These are phyloP conservation scores for Bungarus multicinctus DNA, from an alignment of 2,113 vertebrate species.

Conservation along the genomic window DNA sequence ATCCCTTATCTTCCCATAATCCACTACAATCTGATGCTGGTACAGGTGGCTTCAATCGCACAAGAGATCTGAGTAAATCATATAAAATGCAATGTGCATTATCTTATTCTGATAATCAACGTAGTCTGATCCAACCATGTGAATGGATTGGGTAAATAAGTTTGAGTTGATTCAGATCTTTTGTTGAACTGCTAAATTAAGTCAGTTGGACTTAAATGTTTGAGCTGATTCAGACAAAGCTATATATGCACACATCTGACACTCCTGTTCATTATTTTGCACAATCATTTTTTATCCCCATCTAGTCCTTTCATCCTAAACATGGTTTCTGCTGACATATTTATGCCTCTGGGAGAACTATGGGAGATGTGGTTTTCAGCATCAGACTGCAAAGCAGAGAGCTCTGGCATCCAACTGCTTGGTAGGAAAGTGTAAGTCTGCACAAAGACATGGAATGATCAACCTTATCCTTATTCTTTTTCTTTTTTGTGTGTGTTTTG, in stretches of 20 bases:
- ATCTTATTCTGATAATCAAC: no score
- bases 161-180: background rate
- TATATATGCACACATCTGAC: background rate
- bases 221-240: background rate
- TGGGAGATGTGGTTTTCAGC: background rate
- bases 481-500: no score
- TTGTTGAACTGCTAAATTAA: background rate
- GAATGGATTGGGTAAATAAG: background rate
- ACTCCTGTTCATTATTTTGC: background rate
- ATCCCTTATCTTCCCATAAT: background rate
- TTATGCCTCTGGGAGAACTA: background rate
- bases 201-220: background rate
- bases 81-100: background rate
- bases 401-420: background rate
- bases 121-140: background rate
- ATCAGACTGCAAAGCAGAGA: background rate
- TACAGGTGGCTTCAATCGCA: background rate
- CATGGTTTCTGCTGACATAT: background rate
- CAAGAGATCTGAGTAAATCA: background rate
- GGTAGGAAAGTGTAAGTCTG: background rate
- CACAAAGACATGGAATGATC: background rate
- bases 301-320: background rate
- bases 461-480: slow-evolving; percentile 14
- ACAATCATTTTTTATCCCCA: background rate
- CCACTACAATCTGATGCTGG: background rate